phyloP scores from a whole-genome alignment of 1,140 invertebrate genomes.

The Sarcophaga peregrina region DNA sequence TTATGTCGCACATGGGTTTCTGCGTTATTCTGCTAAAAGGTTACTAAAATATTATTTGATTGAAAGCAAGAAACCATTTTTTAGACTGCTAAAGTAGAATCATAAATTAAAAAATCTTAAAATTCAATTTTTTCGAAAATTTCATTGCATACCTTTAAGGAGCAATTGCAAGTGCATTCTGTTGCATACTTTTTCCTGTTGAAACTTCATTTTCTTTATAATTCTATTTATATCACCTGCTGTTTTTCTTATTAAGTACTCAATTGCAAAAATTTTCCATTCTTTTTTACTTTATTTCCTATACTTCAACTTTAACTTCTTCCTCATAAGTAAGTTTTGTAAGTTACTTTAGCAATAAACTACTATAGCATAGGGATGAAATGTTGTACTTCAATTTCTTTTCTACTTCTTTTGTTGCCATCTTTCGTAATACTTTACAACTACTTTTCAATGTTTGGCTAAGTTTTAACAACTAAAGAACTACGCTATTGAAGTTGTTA shows the following conservation, averaged over 20 bases:
- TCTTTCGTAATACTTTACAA: neutral
- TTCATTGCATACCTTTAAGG: too few species aligned
- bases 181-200: too few species aligned
- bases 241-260: slow-evolving; percentile 17
- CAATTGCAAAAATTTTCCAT: neutral
- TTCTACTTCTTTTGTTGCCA: neutral
- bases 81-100: too few species aligned
- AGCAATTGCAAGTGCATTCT: too few species aligned
- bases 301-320: neutral
- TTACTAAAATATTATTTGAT: too few species aligned
- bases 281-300: neutral
- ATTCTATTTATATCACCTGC: neutral
- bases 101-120: too few species aligned
- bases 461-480: neutral
- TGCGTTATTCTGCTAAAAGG: too few species aligned
- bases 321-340: neutral
- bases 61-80: too few species aligned
- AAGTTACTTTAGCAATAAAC: neutral
- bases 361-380: neutral
- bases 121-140: too few species aligned
- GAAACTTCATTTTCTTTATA: too few species aligned
- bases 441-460: neutral
- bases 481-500: neutral
- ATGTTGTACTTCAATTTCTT: neutral
- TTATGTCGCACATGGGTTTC: too few species aligned